Conservation (phyloP, 2,888 invertebrate species). For the Nyleta sp. region DNA sequence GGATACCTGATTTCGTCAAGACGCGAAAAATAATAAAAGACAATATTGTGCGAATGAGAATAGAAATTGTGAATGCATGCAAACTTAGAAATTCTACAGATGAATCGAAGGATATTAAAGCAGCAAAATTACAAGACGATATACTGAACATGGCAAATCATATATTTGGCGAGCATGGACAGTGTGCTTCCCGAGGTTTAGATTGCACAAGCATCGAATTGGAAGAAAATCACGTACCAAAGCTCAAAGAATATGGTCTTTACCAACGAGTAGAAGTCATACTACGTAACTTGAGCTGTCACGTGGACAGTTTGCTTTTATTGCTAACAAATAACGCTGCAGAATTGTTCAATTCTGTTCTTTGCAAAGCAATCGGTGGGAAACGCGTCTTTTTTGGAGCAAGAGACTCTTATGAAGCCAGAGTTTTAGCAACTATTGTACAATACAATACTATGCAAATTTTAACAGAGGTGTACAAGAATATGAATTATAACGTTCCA, state of each 20-base stretch:
- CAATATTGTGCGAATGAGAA: no score
- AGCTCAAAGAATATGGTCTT: neutral
- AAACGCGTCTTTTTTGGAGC: conserved; percentile 29
- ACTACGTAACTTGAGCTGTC: conserved; percentile 1
- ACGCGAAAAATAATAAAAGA: no score
- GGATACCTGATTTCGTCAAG: no score
- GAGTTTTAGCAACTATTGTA: neutral
- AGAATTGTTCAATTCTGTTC: conserved; percentile 19
- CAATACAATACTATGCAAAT: neutral
- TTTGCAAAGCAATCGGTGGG: conserved; percentile 28
- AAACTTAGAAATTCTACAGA: no score
- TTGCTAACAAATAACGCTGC: conserved; percentile 31
- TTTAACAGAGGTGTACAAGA: neutral
- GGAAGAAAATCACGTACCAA: conserved; percentile 8
- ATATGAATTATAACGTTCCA: neutral
- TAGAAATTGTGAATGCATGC: no score
- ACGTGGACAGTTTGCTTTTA: conserved; percentile 29
- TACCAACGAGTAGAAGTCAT: conserved; percentile 3
- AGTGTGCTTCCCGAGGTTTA: neutral
- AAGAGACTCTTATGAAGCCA: neutral
- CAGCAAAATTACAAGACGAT: neutral
- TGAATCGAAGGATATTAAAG: no score
- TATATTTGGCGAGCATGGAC: conserved; percentile 21
- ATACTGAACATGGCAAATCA: conserved; percentile 11
- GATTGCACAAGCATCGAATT: neutral